These are phyloP conservation scores for Apolygus lucorum DNA, from an alignment of 1,140 invertebrate genomes.

Conservation along the genomic window DNA sequence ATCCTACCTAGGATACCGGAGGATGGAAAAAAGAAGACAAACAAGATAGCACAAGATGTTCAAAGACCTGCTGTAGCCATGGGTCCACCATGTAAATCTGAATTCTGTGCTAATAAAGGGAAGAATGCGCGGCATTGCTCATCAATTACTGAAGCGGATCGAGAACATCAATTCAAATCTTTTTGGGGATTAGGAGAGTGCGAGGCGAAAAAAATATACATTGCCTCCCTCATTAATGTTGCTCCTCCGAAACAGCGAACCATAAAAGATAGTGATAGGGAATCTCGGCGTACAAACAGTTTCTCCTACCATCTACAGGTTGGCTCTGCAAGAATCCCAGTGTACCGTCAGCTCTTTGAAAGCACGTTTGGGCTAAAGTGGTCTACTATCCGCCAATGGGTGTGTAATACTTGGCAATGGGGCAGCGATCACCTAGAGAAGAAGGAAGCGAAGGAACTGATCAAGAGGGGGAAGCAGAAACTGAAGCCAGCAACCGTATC, in stretches of 20 bases:
- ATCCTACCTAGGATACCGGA: neutral
- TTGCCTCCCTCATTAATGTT: constrained; percentile 9
- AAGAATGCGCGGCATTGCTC: neutral
- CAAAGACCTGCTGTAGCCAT: neutral
- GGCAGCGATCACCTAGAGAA: too few species aligned
- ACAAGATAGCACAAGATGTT: constrained; percentile 5
- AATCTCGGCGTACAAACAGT: neutral
- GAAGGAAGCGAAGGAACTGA: too few species aligned
- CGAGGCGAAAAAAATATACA: constrained; percentile 4
- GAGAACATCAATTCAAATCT: neutral
- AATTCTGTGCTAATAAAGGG: neutral
- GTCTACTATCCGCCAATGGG: neutral
- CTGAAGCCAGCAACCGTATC: too few species aligned
- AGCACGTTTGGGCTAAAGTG: neutral
- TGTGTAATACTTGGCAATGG: neutral
- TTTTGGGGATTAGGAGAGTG: neutral
- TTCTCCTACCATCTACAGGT: too few species aligned
- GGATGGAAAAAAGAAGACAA: constrained; percentile 13
- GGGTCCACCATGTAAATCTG: neutral
- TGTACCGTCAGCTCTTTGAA: neutral
- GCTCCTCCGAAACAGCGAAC: neutral
- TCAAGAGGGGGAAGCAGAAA: too few species aligned
- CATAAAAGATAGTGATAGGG: neutral
- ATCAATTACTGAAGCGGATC: neutral
- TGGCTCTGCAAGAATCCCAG: neutral